Conservation (phyloP, 2,113 vertebrate species). For the Sceloporus tristichus region DNA sequence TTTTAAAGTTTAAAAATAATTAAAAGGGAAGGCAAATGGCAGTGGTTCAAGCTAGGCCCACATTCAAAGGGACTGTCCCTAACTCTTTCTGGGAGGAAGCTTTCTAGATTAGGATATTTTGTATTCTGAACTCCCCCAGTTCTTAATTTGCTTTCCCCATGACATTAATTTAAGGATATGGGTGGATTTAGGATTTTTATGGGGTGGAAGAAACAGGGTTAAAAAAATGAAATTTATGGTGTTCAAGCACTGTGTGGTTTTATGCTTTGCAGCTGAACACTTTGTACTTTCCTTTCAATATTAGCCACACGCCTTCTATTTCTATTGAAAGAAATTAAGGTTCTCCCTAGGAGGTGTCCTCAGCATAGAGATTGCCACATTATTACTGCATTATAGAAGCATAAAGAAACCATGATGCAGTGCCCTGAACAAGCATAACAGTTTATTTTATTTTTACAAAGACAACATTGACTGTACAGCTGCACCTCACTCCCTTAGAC, state of each 20-base stretch:
- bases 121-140: neutral
- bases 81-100: neutral
- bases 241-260: neutral
- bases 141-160: neutral
- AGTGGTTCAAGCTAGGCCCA: no score
- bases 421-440: conserved; percentile 14
- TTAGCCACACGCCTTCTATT: conserved; percentile 22
- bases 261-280: conserved; percentile 14
- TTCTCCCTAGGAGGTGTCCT: conserved; percentile 34
- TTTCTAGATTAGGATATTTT: neutral
- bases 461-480: conserved; percentile 6
- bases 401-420: conserved; percentile 16
- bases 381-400: conserved; percentile 32
- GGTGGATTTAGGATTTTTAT: neutral
- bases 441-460: conserved; percentile 42
- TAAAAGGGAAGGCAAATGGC: no score
- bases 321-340: conserved; percentile 34
- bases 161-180: no score
- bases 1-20: no score
- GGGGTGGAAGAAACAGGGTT: neutral
- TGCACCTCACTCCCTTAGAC: conserved; percentile 18
- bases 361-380: conserved; percentile 35
- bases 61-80: neutral
- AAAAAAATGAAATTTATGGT: neutral
- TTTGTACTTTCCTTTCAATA: conserved; percentile 17